Evolutionary conservation across 1,140 invertebrate genomes (phyloP).

Genomic region (Aphelenchoides besseyi): DNA sequence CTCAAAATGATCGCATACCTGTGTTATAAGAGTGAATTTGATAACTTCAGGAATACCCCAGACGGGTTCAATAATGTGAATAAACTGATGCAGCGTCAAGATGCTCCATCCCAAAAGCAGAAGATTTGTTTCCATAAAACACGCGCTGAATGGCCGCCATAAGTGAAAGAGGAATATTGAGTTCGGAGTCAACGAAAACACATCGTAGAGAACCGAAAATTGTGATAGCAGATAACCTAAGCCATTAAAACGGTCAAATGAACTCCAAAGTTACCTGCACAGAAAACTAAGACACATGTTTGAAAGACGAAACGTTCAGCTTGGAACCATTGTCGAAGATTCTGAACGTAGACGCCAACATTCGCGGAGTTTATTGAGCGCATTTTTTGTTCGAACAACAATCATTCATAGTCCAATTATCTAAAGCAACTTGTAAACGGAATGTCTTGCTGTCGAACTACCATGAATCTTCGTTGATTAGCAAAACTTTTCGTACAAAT

Average conservation of each 20-base stretch:
- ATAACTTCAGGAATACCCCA: slow-evolving; percentile 50
- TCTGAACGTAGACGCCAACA: neutral
- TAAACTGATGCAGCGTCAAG: slow-evolving; percentile 41
- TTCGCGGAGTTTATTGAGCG: neutral
- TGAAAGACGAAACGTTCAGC: neutral
- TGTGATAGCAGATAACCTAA: slow-evolving; percentile 36
- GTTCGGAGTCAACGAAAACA: slow-evolving; percentile 33
- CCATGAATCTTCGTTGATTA: neutral
- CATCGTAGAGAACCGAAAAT: slow-evolving; percentile 29
- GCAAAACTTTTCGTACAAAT: neutral
- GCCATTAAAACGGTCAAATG: neutral
- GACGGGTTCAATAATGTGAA: slow-evolving; percentile 46
- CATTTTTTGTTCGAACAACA: neutral
- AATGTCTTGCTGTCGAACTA: neutral
- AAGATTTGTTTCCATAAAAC: slow-evolving; percentile 46
- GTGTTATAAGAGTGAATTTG: slow-evolving; percentile 39
- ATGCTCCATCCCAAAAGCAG: slow-evolving; percentile 51
- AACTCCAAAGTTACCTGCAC: neutral
- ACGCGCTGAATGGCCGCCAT: slow-evolving; percentile 36
- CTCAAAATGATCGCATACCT: slow-evolving; percentile 28
- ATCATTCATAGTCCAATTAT: no score
- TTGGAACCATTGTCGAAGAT: neutral
- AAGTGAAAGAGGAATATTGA: slow-evolving; percentile 35
- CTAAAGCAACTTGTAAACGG: neutral
- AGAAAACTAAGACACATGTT: neutral